Conservation (phyloP, 2,888 invertebrate genomes). For the Epirrita christyi region DNA sequence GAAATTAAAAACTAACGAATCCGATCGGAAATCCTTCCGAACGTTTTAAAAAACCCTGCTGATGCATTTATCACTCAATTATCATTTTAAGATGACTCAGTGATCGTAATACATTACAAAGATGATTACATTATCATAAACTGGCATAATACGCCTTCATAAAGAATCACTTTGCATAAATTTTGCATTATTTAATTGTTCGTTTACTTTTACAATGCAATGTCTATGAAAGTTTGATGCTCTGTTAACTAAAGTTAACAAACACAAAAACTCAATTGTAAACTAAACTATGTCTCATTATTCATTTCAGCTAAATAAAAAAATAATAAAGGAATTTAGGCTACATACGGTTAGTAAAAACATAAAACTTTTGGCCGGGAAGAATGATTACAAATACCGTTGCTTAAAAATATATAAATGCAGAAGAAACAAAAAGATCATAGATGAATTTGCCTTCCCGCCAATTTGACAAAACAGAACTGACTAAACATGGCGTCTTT, state of each 20-base stretch:
- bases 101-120: background rate
- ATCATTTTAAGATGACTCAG: conserved; percentile 13
- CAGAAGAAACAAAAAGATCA: background rate
- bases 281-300: background rate
- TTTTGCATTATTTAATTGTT: conserved; percentile 7
- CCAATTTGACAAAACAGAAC: too few relatives aligned
- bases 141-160: background rate
- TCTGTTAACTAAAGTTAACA: conserved; percentile 14
- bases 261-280: background rate
- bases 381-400: background rate
- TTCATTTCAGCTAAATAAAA: background rate
- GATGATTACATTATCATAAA: conserved; percentile 9
- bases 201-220: background rate
- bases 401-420: background rate
- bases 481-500: too few relatives aligned
- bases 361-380: background rate
- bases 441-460: too few relatives aligned
- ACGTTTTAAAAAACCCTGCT: too few relatives aligned
- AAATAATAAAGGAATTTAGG: background rate
- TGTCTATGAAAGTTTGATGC: conserved; percentile 12
- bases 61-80: conserved; percentile 16
- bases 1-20: too few relatives aligned
- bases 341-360: too few relatives aligned
- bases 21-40: too few relatives aligned
- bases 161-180: conserved; percentile 17